Percentiles rank a stretch among this genome's conserved stretches.
These are phyloP conservation scores for Ophion ventricosus DNA, from an alignment of 2,888 invertebrate genomes.

Conservation along the genomic window DNA sequence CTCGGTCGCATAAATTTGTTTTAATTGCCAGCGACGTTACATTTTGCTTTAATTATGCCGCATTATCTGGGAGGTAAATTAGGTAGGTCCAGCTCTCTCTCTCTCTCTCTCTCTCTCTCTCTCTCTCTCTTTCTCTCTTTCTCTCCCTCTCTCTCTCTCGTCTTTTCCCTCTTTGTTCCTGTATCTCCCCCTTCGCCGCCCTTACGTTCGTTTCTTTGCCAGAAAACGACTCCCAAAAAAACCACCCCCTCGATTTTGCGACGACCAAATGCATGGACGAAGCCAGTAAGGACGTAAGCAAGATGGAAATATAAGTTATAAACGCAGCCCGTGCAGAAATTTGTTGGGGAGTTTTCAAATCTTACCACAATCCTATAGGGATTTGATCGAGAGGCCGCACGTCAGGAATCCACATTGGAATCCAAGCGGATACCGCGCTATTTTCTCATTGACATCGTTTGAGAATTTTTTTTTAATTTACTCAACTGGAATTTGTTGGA, in stretches of 20 bases:
- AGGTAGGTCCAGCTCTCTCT: constrained; percentile 82
- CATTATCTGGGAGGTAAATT: constrained; percentile 84
- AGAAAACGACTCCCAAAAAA: constrained; percentile 35
- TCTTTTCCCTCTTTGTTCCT: constrained; percentile 34
- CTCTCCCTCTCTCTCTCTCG: constrained; percentile 72
- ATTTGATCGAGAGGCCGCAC: too few relatives aligned
- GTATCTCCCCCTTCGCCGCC: not conserved
- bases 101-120: constrained; percentile 39
- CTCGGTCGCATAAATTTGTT: constrained; percentile 84
- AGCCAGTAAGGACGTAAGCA: not conserved
- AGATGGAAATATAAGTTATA: not conserved
- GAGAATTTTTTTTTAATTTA: too few relatives aligned
- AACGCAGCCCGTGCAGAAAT: not conserved
- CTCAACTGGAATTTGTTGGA: too few relatives aligned
- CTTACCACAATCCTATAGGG: too few relatives aligned
- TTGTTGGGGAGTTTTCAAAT: too few relatives aligned
- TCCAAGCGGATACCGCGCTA: too few relatives aligned
- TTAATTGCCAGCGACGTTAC: constrained; percentile 84
- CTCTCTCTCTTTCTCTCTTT: constrained; percentile 37
- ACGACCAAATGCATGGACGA: too few relatives aligned
- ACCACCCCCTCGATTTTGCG: constrained; percentile 9
- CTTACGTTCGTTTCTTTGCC: constrained; percentile 61
- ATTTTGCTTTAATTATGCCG: constrained; percentile 84
- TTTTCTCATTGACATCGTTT: too few relatives aligned
- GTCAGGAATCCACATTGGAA: too few relatives aligned